Base-by-base conservation (phyloP, 1,140 invertebrate species). In the Schlechtendalia chinensis region DNA sequence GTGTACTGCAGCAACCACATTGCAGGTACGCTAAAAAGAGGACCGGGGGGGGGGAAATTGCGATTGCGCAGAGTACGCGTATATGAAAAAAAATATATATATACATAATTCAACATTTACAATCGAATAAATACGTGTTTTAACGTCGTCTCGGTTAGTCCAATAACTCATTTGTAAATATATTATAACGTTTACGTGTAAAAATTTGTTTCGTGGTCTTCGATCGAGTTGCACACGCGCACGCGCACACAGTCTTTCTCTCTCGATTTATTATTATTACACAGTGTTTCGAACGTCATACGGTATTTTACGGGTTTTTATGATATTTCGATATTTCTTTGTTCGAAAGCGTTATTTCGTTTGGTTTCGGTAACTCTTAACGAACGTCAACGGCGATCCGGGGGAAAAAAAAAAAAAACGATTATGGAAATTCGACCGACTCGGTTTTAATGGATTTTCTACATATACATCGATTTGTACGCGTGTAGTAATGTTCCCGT, bases 21-120 rank as follows among this genome's bases (percentile, higher is more conserved):
- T 65, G 12, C 2, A 32, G 32, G 32, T 39, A 39, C 1, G 32
- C 39, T 65, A 45, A 39, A 39, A 39, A 4, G 8, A 45, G n/a
- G n/a, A n/a, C n/a, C n/a, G n/a, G n/a, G n/a, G n/a, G n/a, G n/a
- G n/a, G n/a, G 39, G n/a, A 39, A 45, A 65, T 39, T 65, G 3
- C 63, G 32, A 19, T 65, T 12, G 3, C n/a, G 4, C n/a, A n/a
- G n/a, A 39, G 32, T 19, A n/a, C 5, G 22, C 29, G 19, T n/a
- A 65, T 29, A 65, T 10, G 29, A n/a, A n/a, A n/a, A n/a, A n/a
- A n/a, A n/a, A n/a, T n/a, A n/a, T n/a, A n/a, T 29, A 11, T 65
- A 45, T 65, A 65, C 63, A 65, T 45, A 45, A 65, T 65, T 65
- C 39, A 39, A 65, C 29, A 39, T 65, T 65, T 65, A 65, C 63